Evolutionary conservation across 2,113 vertebrate species (phyloP), one percentile per base, ranked within the genome.

Genomic region (Ailuropoda melanoleuca): DNA sequence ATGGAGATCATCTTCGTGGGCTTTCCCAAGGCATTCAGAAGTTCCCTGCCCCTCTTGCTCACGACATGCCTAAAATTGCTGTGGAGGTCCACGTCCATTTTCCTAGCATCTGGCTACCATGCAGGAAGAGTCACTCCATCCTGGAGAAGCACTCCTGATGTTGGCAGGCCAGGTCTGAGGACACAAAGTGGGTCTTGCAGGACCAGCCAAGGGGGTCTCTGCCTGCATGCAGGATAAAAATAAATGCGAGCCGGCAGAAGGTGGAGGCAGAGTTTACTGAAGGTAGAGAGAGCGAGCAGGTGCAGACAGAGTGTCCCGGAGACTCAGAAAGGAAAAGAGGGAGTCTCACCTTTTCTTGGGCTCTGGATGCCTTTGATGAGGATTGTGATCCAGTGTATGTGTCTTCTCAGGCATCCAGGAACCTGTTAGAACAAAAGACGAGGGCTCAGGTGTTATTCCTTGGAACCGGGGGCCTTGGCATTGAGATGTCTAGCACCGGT

Each of bases 1-100:
- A 12, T 3, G 5, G 14, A 68, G 14, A 4, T 3, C 1, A 1
- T 1, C 46, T 21, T 1, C 1, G 8, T 7, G 1, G 18, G 26
- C 26, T 53, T 62, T 43, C 31, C 8, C 37, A 13, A 48, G n/a
- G 60, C 31, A 1, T 10, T 23, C 31, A 3, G 11, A 68, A 56
- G 21, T 29, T 66, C 72, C 13, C 43, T 0, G 0, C 9, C 6
- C 1, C 64, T 13, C 37, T 70, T n/a, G 23, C n/a, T 64, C 6
- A 1, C 3, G 34, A 18, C 14, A 21, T 0, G 17, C 12, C 24
- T 6, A 7, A 55, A 37, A n/a, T 7, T 13, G 34, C 56, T 26
- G 4, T 39, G 48, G 46, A 39, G 19, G 10, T 48, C 9, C 39
- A n/a, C 19, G 37, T 8, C 17, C 58, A 0, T 17, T 34, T n/a